These are phyloP conservation scores for Alentia gelatinosa DNA, from an alignment of 2,888 invertebrate species.

Conservation along the genomic window DNA sequence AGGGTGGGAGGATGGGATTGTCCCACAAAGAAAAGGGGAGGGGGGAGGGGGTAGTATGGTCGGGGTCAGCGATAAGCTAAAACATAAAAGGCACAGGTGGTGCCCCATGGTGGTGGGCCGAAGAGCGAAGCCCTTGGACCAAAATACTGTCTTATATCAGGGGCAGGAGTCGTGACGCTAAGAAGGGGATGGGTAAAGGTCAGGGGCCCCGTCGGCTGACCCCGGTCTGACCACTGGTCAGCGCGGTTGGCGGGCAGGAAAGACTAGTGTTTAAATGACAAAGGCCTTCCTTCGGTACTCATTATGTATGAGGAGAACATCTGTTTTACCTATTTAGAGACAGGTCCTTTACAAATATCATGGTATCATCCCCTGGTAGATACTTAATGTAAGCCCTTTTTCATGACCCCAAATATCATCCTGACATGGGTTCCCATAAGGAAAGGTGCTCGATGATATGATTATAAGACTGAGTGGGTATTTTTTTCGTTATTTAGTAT, in stretches of 20 bases:
- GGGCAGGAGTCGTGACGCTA: background rate
- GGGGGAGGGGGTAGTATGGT: background rate
- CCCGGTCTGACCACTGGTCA: background rate
- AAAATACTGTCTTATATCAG: background rate
- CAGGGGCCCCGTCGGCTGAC: background rate
- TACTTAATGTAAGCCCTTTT: no score
- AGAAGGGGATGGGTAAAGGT: background rate
- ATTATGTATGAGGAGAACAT: background rate
- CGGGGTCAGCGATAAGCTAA: background rate
- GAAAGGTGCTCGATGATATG: no score
- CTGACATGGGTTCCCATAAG: no score
- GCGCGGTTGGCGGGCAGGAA: background rate
- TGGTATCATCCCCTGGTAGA: background rate
- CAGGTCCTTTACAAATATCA: background rate
- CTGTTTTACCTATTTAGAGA: background rate
- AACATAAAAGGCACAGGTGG: no score
- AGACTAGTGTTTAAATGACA: background rate
- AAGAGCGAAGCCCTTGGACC: no score
- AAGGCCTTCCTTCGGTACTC: background rate
- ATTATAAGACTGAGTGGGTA: no score
- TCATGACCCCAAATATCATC: no score
- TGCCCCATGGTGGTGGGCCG: background rate
- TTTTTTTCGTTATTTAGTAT: background rate
- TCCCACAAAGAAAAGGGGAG: background rate
- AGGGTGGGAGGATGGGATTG: background rate